Percentiles rank a stretch among this genome's conserved stretches.
phyloP scores from a whole-genome alignment of 2,888 invertebrate genomes.

The Apantesis nais region DNA sequence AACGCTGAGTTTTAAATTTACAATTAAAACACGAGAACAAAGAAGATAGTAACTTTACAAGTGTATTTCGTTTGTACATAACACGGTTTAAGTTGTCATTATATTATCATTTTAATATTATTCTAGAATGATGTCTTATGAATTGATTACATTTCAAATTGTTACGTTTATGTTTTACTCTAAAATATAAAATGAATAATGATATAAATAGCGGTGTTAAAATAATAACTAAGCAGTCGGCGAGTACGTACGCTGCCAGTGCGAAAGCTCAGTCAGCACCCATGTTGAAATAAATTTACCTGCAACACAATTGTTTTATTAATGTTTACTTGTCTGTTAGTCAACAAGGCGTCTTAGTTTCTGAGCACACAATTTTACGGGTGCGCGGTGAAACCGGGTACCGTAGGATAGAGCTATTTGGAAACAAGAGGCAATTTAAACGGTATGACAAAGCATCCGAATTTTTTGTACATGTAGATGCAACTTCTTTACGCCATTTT shows the following conservation, averaged over 20 bases:
- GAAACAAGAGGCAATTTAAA: no score
- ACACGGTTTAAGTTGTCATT: conserved; percentile 16
- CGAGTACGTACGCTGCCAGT: conserved; percentile 43
- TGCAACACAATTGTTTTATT: no score
- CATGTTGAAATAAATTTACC: conserved; percentile 55
- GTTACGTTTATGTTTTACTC: conserved; percentile 61
- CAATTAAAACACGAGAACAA: conserved; percentile 35
- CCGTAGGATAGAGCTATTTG: no score
- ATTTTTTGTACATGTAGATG: no score
- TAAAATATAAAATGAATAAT: conserved; percentile 65
- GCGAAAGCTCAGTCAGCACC: conserved; percentile 68
- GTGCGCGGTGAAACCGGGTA: no score
- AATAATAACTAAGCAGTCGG: conserved; percentile 49
- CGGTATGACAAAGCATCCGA: no score
- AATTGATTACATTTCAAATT: conserved; percentile 53
- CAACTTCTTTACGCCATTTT: no score
- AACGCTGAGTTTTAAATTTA: conserved; percentile 33
- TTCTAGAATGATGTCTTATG: conserved; percentile 14
- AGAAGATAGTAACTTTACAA: conserved; percentile 33
- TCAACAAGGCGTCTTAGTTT: no score
- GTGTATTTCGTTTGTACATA: conserved; percentile 62
- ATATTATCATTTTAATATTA: neutral
- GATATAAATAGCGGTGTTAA: conserved; percentile 68
- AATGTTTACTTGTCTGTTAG: no score
- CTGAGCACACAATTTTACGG: no score